phyloP scores from a whole-genome alignment of 1,140 invertebrate species.

The Diploscapter pachys region DNA sequence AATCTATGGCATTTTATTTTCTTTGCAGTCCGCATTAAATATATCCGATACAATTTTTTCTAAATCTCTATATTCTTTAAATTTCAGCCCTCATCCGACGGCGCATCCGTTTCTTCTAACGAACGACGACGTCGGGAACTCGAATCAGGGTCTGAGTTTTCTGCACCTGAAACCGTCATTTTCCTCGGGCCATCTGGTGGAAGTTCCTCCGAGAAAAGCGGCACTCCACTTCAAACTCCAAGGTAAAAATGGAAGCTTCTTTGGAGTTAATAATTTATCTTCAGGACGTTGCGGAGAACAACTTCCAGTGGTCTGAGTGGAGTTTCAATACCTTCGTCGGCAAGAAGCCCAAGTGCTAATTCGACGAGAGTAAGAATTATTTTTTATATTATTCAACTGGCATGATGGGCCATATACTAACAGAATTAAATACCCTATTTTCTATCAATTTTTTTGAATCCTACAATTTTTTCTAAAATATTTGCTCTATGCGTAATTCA shows the following conservation, averaged over 20 bases:
- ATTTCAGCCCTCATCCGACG: constrained; percentile 7
- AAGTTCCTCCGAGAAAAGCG: constrained; percentile 4
- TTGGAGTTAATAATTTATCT: too few relatives aligned
- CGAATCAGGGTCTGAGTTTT: constrained; percentile 18
- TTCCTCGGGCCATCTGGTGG: constrained; percentile 15
- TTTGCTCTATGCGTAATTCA: too few relatives aligned
- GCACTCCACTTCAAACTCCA: constrained; percentile 5
- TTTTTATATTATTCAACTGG: too few relatives aligned
- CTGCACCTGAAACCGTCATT: constrained; percentile 26
- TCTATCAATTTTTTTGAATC: too few relatives aligned
- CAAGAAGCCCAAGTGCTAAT: too few relatives aligned
- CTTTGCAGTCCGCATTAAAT: neutral
- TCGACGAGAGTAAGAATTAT: too few relatives aligned
- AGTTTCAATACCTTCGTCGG: too few relatives aligned
- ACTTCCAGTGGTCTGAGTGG: too few relatives aligned
- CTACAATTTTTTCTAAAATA: too few relatives aligned
- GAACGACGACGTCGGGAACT: constrained; percentile 11
- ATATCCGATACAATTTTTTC: neutral
- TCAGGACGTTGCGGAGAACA: too few relatives aligned
- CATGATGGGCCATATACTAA: too few relatives aligned
- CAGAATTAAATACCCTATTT: too few relatives aligned
- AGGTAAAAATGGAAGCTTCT: neutral
- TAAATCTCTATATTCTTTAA: neutral
- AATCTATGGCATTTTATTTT: constrained; percentile 4
- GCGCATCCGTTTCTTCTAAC: constrained; percentile 14